Percentiles rank a stretch among this genome's conserved stretches.
Evolutionary conservation across 35 echinoderm and acorn worm species (phyloP).

Genomic region (Apostichopus californicus): DNA sequence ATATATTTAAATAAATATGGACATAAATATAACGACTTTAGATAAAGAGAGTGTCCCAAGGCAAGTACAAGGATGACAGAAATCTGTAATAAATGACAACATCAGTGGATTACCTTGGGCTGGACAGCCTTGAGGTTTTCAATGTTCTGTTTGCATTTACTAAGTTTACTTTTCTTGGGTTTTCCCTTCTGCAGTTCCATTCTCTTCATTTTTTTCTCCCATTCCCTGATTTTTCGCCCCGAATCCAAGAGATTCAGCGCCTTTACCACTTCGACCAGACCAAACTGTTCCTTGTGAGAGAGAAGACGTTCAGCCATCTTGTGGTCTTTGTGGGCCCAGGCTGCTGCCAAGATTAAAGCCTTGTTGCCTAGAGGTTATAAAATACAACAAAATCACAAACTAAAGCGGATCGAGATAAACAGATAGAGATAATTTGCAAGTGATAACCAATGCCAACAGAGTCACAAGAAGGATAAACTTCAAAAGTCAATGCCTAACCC

Average conservation of each 20-base stretch:
- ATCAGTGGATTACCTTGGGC: conserved; percentile 58
- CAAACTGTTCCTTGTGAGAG: conserved; percentile 57
- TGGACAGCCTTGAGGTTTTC: conserved; percentile 73
- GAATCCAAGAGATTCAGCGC: conserved; percentile 77
- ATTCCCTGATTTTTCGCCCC: conserved; percentile 71
- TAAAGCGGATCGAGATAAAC: not conserved
- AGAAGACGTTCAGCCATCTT: conserved; percentile 56
- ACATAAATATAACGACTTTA: too few species aligned
- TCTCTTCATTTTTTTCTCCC: conserved; percentile 71
- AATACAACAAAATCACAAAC: not conserved
- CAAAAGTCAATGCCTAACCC: not conserved
- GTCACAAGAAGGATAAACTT: not conserved
- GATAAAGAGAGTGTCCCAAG: too few species aligned
- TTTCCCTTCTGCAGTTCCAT: conserved; percentile 62
- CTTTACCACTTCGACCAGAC: conserved; percentile 89
- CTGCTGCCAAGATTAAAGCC: conserved; percentile 71
- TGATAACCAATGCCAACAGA: not conserved
- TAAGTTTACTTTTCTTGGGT: conserved; percentile 54
- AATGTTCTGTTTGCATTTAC: conserved; percentile 81
- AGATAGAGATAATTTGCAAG: not conserved
- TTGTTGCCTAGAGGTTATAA: conserved; percentile 51
- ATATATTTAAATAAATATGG: too few species aligned
- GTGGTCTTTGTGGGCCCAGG: conserved; percentile 83
- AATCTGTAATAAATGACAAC: too few species aligned
- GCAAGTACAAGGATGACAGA: too few species aligned